A percentile compares a stretch with the other conserved stretches of the same genome.
Evolutionary conservation across 2,113 vertebrate species (phyloP).

Genomic region (Gila orcuttii): DNA sequence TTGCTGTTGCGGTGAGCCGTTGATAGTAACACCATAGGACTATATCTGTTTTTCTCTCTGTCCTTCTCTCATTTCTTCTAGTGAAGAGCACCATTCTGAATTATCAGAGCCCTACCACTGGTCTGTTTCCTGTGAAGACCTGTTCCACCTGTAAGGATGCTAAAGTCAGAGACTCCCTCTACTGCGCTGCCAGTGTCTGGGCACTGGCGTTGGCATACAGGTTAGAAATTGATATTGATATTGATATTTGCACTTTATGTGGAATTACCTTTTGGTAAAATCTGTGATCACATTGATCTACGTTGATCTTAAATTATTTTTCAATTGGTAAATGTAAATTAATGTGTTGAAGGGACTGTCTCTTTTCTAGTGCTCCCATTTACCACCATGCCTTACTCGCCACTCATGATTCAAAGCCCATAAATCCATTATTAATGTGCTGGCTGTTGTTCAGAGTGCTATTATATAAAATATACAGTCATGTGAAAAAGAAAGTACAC

Average conservation of each 20-base stretch:
- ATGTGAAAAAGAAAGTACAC: no score
- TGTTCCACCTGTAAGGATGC: conserved; percentile 81
- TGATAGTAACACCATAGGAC: not conserved
- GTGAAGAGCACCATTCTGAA: conserved; percentile 90
- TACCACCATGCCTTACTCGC: not conserved
- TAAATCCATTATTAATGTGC: not conserved
- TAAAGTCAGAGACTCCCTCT: conserved; percentile 91
- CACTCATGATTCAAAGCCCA: not conserved
- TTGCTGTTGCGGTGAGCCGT: not conserved
- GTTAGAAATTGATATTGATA: conserved; percentile 65
- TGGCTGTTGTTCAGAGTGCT: not conserved
- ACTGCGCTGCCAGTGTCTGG: conserved; percentile 93
- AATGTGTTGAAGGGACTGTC: conserved; percentile 5
- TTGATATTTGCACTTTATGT: not conserved
- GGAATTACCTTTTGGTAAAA: not conserved
- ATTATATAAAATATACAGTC: not conserved
- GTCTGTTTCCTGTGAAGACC: conserved; percentile 92
- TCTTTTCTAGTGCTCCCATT: not conserved
- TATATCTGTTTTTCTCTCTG: not conserved
- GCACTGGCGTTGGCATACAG: conserved; percentile 91
- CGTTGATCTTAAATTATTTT: not conserved
- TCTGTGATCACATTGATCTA: not conserved
- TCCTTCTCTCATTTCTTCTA: conserved; percentile 58
- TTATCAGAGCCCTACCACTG: conserved; percentile 93
- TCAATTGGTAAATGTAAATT: not conserved